These are phyloP conservation scores for Notarius lentiginosus DNA, from an alignment of 2,113 vertebrate species.

Conservation along the genomic window DNA sequence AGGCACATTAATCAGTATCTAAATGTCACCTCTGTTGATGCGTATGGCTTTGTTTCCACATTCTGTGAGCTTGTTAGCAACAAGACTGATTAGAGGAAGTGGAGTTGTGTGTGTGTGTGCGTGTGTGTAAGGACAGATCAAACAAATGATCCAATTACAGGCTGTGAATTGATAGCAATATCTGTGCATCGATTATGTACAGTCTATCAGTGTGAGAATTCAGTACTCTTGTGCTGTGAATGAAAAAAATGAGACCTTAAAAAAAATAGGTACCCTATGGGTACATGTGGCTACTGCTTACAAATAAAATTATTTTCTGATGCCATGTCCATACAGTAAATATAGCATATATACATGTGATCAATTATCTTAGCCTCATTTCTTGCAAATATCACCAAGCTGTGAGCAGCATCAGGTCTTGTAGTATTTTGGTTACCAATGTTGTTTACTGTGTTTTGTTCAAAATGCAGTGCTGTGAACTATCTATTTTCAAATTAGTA, in stretches of 20 bases:
- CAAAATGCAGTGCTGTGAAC: no score
- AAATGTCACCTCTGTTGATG: slow-evolving; percentile 13
- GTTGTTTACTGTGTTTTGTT: no score
- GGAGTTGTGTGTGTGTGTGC: not conserved
- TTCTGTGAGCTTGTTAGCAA: slow-evolving; percentile 18
- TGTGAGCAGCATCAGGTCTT: no score
- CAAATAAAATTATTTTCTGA: no score
- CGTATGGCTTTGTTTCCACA: not conserved
- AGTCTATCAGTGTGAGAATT: not conserved
- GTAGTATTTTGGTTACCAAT: no score
- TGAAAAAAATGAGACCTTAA: not conserved
- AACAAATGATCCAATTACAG: slow-evolving; percentile 9
- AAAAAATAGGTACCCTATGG: no score
- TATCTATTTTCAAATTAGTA: no score
- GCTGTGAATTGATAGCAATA: not conserved
- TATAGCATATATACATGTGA: no score
- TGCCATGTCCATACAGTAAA: no score
- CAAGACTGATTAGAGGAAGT: slow-evolving; percentile 21
- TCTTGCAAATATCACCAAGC: no score
- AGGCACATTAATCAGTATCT: slow-evolving; percentile 6
- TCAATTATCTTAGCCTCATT: no score
- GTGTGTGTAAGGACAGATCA: not conserved
- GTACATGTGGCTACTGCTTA: no score
- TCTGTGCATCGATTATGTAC: not conserved
- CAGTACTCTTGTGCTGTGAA: not conserved